Percentiles rank a stretch among this genome's conserved stretches.
These are phyloP conservation scores for Sphenopsis melanotis DNA, from an alignment of 2,797 vertebrate species.

Conservation along the genomic window DNA sequence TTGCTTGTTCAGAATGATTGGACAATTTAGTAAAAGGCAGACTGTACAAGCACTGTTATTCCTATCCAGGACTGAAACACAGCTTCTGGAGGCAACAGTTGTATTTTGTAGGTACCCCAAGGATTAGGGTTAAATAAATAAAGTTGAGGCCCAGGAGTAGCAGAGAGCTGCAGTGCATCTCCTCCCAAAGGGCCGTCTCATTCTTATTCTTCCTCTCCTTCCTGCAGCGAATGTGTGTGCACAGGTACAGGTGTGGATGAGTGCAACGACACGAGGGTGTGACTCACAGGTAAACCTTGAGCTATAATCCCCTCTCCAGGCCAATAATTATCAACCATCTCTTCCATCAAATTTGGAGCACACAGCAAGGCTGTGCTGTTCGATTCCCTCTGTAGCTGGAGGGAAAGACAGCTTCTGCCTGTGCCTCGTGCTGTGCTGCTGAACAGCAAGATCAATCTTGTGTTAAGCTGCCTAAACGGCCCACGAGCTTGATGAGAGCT, in stretches of 20 bases:
- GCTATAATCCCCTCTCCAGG: neutral
- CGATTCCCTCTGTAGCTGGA: neutral
- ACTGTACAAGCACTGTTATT: neutral
- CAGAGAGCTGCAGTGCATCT: neutral
- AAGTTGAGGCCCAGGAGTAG: neutral
- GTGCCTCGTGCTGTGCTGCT: neutral
- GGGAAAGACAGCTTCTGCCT: constrained; percentile 16
- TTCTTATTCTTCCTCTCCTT: neutral
- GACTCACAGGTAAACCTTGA: neutral
- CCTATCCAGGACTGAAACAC: neutral
- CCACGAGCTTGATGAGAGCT: constrained; percentile 1
- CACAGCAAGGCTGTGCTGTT: rapidly evolving
- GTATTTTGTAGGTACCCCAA: neutral
- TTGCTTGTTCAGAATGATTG: neutral
- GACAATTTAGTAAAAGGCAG: neutral
- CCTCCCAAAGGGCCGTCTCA: neutral
- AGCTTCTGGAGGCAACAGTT: neutral
- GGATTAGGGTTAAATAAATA: neutral
- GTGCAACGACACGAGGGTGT: neutral
- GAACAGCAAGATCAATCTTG: constrained; percentile 20
- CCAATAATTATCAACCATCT: neutral
- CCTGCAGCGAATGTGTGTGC: neutral
- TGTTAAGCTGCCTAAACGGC: constrained; percentile 25
- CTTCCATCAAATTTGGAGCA: neutral
- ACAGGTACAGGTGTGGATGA: neutral